Evolutionary conservation across 2,113 vertebrate species (phyloP), one percentile per base, ranked within the genome.

Genomic region (Aegotheles bennettii): DNA sequence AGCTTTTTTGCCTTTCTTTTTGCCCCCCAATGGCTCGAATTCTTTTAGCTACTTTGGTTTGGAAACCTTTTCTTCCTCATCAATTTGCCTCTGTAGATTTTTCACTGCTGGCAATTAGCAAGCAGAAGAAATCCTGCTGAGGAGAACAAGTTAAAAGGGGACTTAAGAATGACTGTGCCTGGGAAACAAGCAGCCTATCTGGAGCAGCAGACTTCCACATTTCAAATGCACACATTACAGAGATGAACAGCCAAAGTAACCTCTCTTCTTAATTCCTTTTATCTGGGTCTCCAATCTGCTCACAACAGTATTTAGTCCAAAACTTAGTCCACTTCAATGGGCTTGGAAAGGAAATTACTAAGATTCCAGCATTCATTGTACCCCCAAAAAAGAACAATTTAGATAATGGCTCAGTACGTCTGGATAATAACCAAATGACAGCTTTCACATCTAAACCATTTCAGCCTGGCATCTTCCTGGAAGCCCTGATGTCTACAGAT

Each of bases 111-210:
- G 76, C 88, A 93, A 96, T 96, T 96, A 96, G 64, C 56, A 71
- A 90, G 31, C n/a, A 84, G 83, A 77, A 93, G 92, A 84, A 77
- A 93, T 79, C 94, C 91, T 93, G 93, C 93, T 96, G 96, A 95
- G 96, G 87, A 87, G 79, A 81, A 43, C 36, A 70, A 93, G 92
- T 93, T 88, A 96, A 94, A 96, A 94, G 53, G 43, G 48, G 74
- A 76, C 92, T 95, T 92, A 93, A 90, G 94, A 94, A 81, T 45
- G 76, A 21, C 76, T 90, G 33, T 24, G 48, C 59, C 76, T 86
- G 51, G 48, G 90, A 97, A 96, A 75, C 15, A 89, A 89, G 65
- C 76, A 90, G 56, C 11, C 76, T 93, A 84, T 94, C 85, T 96
- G 90, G 82, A 94, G 88, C 23, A 77, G 60, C 92, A 94, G 88